Base-by-base conservation (phyloP, 2,113 vertebrate species). In the Brachyistius frenatus region DNA sequence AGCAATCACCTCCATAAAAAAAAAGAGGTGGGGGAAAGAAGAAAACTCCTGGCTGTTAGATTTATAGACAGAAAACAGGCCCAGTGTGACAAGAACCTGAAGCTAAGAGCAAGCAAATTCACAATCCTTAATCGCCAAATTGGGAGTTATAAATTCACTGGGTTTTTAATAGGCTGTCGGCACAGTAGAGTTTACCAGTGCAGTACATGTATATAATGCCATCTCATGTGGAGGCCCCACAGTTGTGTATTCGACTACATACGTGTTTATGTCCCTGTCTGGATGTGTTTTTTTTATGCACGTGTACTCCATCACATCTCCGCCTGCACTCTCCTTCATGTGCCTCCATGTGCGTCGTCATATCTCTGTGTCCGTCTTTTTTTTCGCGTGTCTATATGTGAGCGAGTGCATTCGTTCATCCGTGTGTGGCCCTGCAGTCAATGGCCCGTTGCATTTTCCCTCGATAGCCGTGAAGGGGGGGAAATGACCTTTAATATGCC, bases 41-140 rank as follows among this genome's bases (percentile, higher is more conserved):
- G 62, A 60, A 80, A 84, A 91, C 86, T 81, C 76, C 88, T 93
- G 93, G 93, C 94, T 78, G 91, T 92, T 90, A 95, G 94, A 95
- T 95, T 96, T 95, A 95, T 93, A 86, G 94, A 94, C 77, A 91
- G 87, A 90, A 94, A 95, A 94, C 88, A 94, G 86, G 90, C 76
- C 91, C 90, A 69, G 87, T 89, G 94, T 93, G 91, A 93, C 93
- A 87, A 83, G 86, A 91, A 85, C 78, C 78, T 73, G 87, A 91
- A 88, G 79, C 85, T 86, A 79, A 68, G 86, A 90, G 83, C 91
- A 80, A 93, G 66, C 86, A 89, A 89, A 84, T 89, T 86, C 80
- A 77, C 78, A 83, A 85, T 91, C 75, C 85, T 71, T 92, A 90
- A 94, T 94, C 87, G 93, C 72, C 83, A 89, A 69, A 87, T 78